These are phyloP conservation scores for Steromphala cineraria DNA, from an alignment of 2,888 invertebrate species.

Conservation along the genomic window DNA sequence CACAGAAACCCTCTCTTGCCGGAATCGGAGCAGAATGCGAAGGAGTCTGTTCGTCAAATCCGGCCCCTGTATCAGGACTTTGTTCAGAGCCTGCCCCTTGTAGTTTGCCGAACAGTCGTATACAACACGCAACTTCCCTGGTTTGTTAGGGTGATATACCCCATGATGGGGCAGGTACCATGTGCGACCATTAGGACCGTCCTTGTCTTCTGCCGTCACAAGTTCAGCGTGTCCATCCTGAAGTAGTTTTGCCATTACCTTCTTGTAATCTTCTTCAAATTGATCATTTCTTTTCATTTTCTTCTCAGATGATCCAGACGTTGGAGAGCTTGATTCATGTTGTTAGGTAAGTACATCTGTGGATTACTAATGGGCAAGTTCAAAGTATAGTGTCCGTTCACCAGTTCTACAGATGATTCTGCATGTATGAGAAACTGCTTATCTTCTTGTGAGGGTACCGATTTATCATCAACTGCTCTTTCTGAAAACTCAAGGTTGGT, in stretches of 20 bases:
- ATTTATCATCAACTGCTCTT: not conserved
- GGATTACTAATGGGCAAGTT: not conserved
- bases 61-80: conserved; percentile 38
- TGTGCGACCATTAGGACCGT: not conserved
- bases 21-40: conserved; percentile 44
- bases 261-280: not conserved
- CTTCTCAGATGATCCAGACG: not conserved
- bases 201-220: not conserved
- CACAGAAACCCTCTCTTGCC: conserved; percentile 34
- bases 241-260: not conserved
- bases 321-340: not conserved
- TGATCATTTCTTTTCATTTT: not conserved
- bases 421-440: too few species aligned
- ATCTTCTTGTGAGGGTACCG: not conserved
- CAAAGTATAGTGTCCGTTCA: too few species aligned
- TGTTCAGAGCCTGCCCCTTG: conserved; percentile 25
- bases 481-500: not conserved
- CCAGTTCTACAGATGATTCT: too few species aligned
- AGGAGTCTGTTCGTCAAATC: conserved; percentile 42
- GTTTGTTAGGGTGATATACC: not conserved
- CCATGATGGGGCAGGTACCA: not conserved
- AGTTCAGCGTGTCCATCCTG: not conserved
- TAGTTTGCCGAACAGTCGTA: conserved; percentile 37
- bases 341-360: not conserved
- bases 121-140: conserved; percentile 26